phyloP scores from a whole-genome alignment of 2,113 vertebrate genomes.

The Abramis brama region DNA sequence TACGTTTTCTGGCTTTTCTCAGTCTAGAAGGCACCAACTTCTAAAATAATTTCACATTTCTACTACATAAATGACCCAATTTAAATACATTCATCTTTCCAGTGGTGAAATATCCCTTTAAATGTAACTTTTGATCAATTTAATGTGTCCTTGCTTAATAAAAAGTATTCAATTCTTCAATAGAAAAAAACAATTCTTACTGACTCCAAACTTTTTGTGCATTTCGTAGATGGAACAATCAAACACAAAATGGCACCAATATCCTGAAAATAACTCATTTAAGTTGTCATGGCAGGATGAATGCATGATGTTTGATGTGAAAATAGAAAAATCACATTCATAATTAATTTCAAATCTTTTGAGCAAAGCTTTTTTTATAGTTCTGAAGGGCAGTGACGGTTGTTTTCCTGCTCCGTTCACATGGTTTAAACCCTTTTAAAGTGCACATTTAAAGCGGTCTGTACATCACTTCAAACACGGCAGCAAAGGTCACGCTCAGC shows the following conservation, averaged over 20 bases:
- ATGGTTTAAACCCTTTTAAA: neutral
- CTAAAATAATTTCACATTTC: too few species aligned
- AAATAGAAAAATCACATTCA: conserved; percentile 4
- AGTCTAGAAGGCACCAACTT: too few species aligned
- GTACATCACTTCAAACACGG: neutral
- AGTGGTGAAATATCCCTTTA: too few species aligned
- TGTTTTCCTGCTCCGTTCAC: conserved; percentile 4
- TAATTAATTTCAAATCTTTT: neutral
- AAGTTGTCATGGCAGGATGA: neutral
- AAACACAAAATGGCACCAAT: neutral
- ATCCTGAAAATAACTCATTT: neutral
- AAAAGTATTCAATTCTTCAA: neutral
- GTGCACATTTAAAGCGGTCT: neutral
- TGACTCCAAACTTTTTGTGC: neutral
- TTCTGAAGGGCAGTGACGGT: neutral
- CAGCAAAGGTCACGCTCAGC: neutral
- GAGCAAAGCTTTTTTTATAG: neutral
- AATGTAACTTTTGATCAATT: neutral
- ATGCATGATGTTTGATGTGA: neutral
- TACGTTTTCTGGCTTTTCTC: too few species aligned
- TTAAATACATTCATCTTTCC: too few species aligned
- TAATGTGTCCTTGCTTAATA: neutral
- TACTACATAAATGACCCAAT: too few species aligned
- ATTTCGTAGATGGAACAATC: neutral
- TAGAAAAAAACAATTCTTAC: neutral